phyloP scores from a whole-genome alignment of 2,888 invertebrate genomes.

The Harpagoxenus sublaevis region DNA sequence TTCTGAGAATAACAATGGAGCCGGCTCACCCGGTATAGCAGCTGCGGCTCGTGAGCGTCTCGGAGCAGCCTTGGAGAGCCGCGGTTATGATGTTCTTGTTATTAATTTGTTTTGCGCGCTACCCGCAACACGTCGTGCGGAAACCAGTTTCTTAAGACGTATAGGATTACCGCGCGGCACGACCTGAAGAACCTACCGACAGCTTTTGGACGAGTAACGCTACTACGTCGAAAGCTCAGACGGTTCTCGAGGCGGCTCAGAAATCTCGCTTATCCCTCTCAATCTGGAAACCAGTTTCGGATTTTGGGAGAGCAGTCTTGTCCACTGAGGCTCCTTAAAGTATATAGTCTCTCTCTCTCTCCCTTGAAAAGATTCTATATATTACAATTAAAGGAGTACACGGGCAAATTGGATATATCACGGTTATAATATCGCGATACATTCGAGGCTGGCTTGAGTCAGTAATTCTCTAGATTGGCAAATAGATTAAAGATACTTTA shows the following conservation, averaged over 20 bases:
- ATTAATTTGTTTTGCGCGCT: slow-evolving; percentile 83
- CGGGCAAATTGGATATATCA: slow-evolving; percentile 7
- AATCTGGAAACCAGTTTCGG: slow-evolving; percentile 69
- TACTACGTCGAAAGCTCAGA: slow-evolving; percentile 72
- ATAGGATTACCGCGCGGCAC: slow-evolving; percentile 75
- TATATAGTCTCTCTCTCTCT: background rate
- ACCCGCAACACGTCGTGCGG: slow-evolving; percentile 76
- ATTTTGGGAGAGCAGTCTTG: slow-evolving; percentile 52
- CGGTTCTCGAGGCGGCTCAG: slow-evolving; percentile 56
- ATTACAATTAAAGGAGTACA: slow-evolving; percentile 35
- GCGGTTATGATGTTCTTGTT: slow-evolving; percentile 80
- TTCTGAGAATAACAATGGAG: slow-evolving; percentile 62
- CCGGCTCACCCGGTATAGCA: slow-evolving; percentile 74
- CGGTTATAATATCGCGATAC: background rate
- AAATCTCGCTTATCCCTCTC: slow-evolving; percentile 66
- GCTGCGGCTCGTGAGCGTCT: slow-evolving; percentile 67
- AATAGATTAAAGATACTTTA: slow-evolving; percentile 25
- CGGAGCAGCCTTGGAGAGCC: slow-evolving; percentile 72
- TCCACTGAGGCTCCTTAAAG: slow-evolving; percentile 7
- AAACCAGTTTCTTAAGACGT: slow-evolving; percentile 82
- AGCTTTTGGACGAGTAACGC: slow-evolving; percentile 74
- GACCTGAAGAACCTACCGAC: slow-evolving; percentile 73
- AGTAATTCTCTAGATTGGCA: slow-evolving; percentile 10
- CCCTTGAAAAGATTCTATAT: background rate
- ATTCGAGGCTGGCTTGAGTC: background rate